Evolutionary conservation across 2,113 vertebrate genomes (phyloP).

Genomic region (Callipepla squamata): DNA sequence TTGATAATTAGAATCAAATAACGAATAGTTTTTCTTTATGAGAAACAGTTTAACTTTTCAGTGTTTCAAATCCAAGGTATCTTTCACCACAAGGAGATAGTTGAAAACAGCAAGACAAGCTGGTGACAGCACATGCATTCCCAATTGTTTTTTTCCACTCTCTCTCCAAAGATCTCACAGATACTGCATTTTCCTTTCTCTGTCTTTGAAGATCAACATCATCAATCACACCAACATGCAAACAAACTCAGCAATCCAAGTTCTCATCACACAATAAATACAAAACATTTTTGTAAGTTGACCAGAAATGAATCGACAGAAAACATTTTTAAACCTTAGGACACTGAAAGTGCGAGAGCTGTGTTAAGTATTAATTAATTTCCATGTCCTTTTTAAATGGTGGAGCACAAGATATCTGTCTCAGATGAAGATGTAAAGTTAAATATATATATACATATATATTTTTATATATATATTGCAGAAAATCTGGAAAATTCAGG

Average conservation of each 20-base stretch:
- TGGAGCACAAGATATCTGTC: not conserved
- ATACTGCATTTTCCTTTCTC: not conserved
- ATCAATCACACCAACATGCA: conserved; percentile 12
- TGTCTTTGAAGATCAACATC: not conserved
- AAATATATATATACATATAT: not conserved
- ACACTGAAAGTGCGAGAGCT: not conserved
- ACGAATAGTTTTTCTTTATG: not conserved
- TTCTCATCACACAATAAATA: not conserved
- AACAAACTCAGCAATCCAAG: not conserved
- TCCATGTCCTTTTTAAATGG: not conserved
- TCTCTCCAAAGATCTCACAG: not conserved
- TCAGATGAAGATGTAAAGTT: not conserved
- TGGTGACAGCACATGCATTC: not conserved
- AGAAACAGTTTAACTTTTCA: not conserved
- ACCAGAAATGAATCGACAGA: conserved; percentile 7
- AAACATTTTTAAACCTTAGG: not conserved
- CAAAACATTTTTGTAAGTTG: not conserved
- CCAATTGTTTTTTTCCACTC: not conserved
- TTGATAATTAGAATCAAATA: not conserved
- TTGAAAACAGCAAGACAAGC: not conserved
- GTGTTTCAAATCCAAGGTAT: not conserved
- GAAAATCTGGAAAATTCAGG: not conserved
- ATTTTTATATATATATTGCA: not conserved
- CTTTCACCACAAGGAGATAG: not conserved
- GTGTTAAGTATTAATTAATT: conserved; percentile 17